Evolutionary conservation across 2,113 vertebrate genomes (phyloP).

Genomic region (Otocyon megalotis): DNA sequence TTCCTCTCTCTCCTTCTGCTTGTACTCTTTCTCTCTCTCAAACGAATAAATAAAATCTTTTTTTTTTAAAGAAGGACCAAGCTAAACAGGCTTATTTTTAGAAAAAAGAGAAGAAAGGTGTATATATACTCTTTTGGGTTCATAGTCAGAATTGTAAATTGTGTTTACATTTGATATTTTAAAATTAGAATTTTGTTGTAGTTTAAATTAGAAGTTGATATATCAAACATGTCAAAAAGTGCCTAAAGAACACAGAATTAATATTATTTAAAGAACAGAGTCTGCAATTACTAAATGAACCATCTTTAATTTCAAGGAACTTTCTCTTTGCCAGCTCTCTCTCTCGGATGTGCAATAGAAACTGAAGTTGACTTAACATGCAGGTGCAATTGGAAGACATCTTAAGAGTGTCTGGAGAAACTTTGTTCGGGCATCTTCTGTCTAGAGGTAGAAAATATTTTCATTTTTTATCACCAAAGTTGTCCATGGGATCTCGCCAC

Average conservation of each 20-base stretch:
- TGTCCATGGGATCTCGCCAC: neutral
- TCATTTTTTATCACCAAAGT: neutral
- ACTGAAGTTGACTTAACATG: neutral
- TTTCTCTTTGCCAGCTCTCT: neutral
- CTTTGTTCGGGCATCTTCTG: neutral
- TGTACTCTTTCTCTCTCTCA: neutral
- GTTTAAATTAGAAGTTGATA: neutral
- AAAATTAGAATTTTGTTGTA: neutral
- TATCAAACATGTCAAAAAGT: neutral
- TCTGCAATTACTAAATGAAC: neutral
- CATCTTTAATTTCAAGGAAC: neutral
- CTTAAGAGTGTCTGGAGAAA: neutral
- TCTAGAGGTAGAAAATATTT: neutral
- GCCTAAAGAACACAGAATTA: neutral
- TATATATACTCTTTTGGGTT: neutral
- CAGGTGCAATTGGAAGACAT: neutral
- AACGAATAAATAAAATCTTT: neutral
- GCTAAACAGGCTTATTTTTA: constrained; percentile 58
- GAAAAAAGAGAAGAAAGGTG: neutral
- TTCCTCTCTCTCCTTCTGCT: neutral
- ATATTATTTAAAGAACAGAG: neutral
- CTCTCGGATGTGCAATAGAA: neutral
- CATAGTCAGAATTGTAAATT: constrained; percentile 69
- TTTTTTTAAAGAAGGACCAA: neutral
- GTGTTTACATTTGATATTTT: constrained; percentile 11